phyloP scores from a whole-genome alignment of 2,888 invertebrate genomes.

The Acanthosepion esculentum region DNA sequence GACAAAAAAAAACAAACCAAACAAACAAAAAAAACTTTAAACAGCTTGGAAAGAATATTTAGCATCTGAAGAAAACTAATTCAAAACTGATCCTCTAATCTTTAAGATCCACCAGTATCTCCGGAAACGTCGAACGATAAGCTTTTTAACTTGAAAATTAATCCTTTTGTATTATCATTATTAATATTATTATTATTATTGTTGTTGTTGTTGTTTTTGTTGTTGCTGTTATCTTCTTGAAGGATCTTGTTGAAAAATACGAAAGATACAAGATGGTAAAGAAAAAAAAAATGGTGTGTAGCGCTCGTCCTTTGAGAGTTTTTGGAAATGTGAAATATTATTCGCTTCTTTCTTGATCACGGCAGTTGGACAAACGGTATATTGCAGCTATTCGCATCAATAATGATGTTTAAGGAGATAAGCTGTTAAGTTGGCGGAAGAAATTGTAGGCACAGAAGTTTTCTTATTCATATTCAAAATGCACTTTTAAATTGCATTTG shows the following conservation, averaged over 20 bases:
- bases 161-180: too few relatives aligned
- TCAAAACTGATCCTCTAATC: too few relatives aligned
- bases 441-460: background rate
- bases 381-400: background rate
- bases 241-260: background rate
- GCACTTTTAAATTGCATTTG: background rate
- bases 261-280: background rate
- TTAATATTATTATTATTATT: too few relatives aligned
- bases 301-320: background rate
- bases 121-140: too few relatives aligned
- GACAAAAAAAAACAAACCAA: too few relatives aligned
- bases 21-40: too few relatives aligned
- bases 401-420: background rate
- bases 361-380: background rate
- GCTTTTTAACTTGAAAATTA: too few relatives aligned
- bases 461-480: constrained; percentile 18
- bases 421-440: background rate
- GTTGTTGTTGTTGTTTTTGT: too few relatives aligned
- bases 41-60: too few relatives aligned
- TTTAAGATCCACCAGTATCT: too few relatives aligned
- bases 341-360: background rate
- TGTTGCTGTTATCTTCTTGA: background rate
- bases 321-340: background rate
- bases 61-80: too few relatives aligned
- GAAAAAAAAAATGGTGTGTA: background rate